phyloP scores from a whole-genome alignment of 64 coral and sea anemone genomes.

The Pachyseris speciosa region DNA sequence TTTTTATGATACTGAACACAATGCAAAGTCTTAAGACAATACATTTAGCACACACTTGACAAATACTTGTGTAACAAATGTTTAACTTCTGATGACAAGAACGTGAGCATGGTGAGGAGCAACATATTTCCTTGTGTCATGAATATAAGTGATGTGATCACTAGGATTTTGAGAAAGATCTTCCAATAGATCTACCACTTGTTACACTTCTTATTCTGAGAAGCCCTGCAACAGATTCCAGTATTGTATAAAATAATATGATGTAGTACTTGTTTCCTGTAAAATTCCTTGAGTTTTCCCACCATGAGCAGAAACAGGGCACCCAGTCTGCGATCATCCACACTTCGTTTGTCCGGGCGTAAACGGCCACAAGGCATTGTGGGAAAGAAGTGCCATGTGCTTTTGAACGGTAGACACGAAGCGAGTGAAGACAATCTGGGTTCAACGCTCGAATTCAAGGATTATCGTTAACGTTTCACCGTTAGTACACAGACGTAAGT shows the following conservation, averaged over 20 bases:
- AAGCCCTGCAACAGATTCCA: slow-evolving; percentile 19
- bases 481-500: too few relatives aligned
- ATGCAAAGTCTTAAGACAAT: not conserved
- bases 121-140: not conserved
- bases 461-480: too few relatives aligned
- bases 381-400: too few relatives aligned
- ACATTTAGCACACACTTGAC: slow-evolving; percentile 11
- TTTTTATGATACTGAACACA: not conserved
- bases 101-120: not conserved
- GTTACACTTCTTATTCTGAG: slow-evolving; percentile 1
- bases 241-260: slow-evolving; percentile 18
- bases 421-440: too few relatives aligned
- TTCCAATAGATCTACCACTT: not conserved
- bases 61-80: slow-evolving; percentile 9
- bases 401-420: too few relatives aligned
- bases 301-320: slow-evolving; percentile 19
- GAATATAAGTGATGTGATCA: slow-evolving; percentile 3
- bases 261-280: not conserved
- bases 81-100: not conserved
- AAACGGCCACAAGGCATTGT: too few relatives aligned
- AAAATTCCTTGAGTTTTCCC: not conserved
- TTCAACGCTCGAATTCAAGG: too few relatives aligned
- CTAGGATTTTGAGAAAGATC: slow-evolving; percentile 21
- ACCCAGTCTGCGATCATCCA: not conserved
- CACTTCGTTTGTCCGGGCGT: too few relatives aligned